Evolutionary conservation across 2,888 invertebrate genomes (phyloP), one percentile per base, ranked within the genome.

Genomic region (Cepaea hortensis): DNA sequence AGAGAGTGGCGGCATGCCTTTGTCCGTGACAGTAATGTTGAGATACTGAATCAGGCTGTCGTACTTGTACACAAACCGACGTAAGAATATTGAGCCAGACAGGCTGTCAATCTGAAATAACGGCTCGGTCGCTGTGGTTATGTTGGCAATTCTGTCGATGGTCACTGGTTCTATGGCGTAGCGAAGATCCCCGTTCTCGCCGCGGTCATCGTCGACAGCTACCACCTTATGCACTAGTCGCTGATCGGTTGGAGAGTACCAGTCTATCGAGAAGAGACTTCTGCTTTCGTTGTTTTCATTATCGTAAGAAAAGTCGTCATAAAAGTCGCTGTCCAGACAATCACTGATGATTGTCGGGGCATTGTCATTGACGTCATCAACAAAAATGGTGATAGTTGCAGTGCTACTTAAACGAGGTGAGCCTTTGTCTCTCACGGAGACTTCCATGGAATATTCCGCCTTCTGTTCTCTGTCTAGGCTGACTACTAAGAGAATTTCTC

Each of bases 331-430:
- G 3, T 65, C 80, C 18, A 85, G 55, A 23, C 84, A 89, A 0
- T 89, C 89, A 62, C 87, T 90, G 13, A 86, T 70, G 72, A 91
- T 84, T n/a, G 85, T 85, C 1, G 91, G 90, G 15, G 85, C 76
- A 48, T 92, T 90, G 81, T 92, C 92, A 82, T 92, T 92, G 1
- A 83, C 87, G 84, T 92, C 92, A 65, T 88, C 89, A 9, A 92
- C 91, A 23, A 88, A 87, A 48, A 92, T 89, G 1, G 88, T 89
- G 3, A 92, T 90, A 72, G 88, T 88, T 15, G 90, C 89, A 7
- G 90, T 89, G 79, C 90, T 91, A 87, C 88, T 90, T 62, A 62
- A 23, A 18, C 88, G 88, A n/a, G 89, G 90, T 9, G 82, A 85
- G 3, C 92, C 92, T 48, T 88, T 89, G 84, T 92, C 92, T 55